These are phyloP conservation scores for Pristionchus arcanus DNA, from an alignment of 2,888 invertebrate genomes.

Conservation along the genomic window DNA sequence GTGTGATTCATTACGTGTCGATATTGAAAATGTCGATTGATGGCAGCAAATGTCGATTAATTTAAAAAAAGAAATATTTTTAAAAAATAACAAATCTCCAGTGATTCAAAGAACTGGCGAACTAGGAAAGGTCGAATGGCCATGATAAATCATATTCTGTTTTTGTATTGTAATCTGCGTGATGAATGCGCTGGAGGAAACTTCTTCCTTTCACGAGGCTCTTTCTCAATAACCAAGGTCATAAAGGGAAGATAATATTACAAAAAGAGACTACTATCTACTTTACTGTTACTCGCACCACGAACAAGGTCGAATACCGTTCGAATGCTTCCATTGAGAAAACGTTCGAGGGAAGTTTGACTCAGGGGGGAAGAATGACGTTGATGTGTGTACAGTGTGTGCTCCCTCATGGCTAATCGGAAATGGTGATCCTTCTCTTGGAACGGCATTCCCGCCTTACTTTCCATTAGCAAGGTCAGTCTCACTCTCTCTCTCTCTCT, in stretches of 20 bases:
- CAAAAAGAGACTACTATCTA: constrained; percentile 43
- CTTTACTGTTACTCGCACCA: constrained; percentile 39
- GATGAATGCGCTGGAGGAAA: background rate
- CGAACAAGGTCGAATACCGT: background rate
- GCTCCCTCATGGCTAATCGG: background rate
- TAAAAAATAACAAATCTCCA: too few relatives aligned
- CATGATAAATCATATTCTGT: background rate
- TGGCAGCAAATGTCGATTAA: too few relatives aligned
- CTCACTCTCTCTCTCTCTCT: too few relatives aligned
- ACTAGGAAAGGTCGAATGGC: background rate
- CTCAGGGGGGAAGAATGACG: background rate
- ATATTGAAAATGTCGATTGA: too few relatives aligned
- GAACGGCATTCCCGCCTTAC: background rate
- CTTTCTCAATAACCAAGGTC: constrained; percentile 34
- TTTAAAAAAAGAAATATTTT: too few relatives aligned
- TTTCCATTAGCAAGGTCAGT: constrained; percentile 9
- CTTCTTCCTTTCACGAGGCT: background rate
- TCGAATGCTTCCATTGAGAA: background rate
- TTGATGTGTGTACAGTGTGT: background rate
- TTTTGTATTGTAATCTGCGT: background rate
- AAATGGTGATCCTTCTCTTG: constrained; percentile 4
- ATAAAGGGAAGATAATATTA: background rate
- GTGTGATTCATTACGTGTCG: too few relatives aligned
- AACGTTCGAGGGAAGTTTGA: background rate
- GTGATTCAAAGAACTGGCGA: background rate